Evolutionary conservation across 2,113 vertebrate genomes (phyloP), one percentile per base, ranked within the genome.

Genomic region (Neoarius graeffei): DNA sequence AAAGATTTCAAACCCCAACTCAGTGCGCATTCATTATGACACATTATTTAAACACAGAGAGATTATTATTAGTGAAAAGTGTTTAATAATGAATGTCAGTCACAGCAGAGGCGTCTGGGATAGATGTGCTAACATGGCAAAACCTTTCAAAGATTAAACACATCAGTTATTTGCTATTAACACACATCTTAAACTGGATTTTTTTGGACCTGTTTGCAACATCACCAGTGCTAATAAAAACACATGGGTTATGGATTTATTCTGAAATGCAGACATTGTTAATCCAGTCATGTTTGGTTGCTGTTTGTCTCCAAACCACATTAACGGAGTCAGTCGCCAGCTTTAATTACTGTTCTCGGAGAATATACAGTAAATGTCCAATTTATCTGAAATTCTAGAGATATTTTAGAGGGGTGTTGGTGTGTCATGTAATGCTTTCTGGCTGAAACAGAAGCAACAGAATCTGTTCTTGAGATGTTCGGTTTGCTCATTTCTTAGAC

Each of bases 401-500:
- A 13, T 62, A 7, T 80, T 27, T 20, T 10, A 17, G 15, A 59
- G 7, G 8, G 0, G 2, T 20, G 56, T 6, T 60, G 19, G 50
- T 79, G 30, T 11, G 17, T 60, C 9, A 59, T 30, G 77, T 79
- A 57, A 59, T 9, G 52, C 1, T 9, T 27, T 35, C 19, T 76
- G 19, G 69, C 69, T 52, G 25, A 25, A 17, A 30, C 27, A n/a
- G 27, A 27, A 30, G 67, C 17, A 30, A 6, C 67, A 27, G n/a
- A 67, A 48, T 57, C 8, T 27, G 42, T 9, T 50, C 13, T 19
- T 67, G 20, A 7, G 83, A 76, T 85, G 3, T 62, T 86, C 20
- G 64, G 13, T 93, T 85, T 88, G 91, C 94, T 88, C 52, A 89
- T 85, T 90, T 83, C 84, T 85, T 91, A 99, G 98, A 99, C 98